Percentiles rank a stretch among this genome's conserved stretches.
Conservation (phyloP, 2,888 invertebrate genomes). For the Metacarcinus magister region DNA sequence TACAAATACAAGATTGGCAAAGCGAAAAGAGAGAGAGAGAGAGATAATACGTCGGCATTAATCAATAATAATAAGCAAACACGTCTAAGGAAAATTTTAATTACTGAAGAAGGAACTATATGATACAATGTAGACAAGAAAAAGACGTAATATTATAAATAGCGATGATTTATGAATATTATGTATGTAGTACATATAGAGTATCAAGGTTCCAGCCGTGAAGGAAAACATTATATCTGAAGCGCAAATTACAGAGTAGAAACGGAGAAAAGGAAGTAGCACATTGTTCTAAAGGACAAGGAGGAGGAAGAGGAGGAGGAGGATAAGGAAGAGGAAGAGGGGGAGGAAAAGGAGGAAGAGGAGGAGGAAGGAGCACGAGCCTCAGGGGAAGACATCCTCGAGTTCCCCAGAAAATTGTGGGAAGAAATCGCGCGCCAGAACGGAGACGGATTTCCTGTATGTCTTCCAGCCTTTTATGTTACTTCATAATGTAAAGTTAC, state of each 20-base stretch:
- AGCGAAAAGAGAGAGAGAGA: background rate
- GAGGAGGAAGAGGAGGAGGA: background rate
- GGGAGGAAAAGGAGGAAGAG: background rate
- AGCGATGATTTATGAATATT: background rate
- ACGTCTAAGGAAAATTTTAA: no score
- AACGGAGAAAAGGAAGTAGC: background rate
- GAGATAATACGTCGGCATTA: no score
- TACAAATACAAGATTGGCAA: background rate
- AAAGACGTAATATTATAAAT: background rate
- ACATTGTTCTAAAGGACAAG: background rate
- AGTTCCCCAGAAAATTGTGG: constrained; percentile 73
- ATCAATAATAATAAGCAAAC: no score
- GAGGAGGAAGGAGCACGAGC: constrained; percentile 53
- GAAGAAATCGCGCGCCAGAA: constrained; percentile 74
- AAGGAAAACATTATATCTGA: background rate
- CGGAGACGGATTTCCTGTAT: constrained; percentile 77
- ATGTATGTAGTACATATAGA: background rate
- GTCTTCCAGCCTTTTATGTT: constrained; percentile 28
- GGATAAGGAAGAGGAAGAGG: background rate
- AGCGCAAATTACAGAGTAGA: background rate
- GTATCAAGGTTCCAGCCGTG: background rate
- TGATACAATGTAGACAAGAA: background rate
- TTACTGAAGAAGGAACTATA: no score
- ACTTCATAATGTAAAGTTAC: background rate
- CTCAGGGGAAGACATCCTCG: constrained; percentile 72